Evolutionary conservation across 2,113 vertebrate genomes (phyloP).

Genomic region (Mirounga angustirostris): DNA sequence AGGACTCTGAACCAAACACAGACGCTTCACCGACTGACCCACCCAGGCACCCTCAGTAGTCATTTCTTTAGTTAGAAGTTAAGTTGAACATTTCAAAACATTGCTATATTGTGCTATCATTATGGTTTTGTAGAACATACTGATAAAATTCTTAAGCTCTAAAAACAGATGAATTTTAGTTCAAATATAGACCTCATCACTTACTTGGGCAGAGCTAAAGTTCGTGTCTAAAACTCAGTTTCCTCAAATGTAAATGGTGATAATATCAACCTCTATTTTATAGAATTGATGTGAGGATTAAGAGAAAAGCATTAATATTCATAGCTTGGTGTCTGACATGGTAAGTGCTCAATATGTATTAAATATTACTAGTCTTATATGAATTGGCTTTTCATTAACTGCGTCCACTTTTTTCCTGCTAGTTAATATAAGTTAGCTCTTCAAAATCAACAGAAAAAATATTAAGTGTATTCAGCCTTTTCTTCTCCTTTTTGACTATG

Average conservation of each 20-base stretch:
- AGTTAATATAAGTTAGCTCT: conserved; percentile 39
- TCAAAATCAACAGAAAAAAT: conserved; percentile 51
- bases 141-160: background rate
- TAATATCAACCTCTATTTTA: background rate
- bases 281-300: background rate
- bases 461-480: background rate
- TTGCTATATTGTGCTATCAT: background rate
- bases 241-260: background rate
- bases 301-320: background rate
- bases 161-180: conserved; percentile 20
- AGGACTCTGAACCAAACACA: no score
- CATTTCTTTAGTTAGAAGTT: background rate
- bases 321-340: background rate
- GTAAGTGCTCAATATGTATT: background rate
- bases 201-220: background rate
- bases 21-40: no score
- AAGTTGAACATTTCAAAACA: background rate
- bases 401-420: background rate
- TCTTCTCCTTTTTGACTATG: background rate
- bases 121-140: background rate
- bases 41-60: background rate
- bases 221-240: background rate
- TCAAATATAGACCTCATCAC: conserved; percentile 24
- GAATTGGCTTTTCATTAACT: background rate
- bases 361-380: background rate